A percentile compares a stretch with the other conserved stretches of the same genome.
These are phyloP conservation scores for Ammospiza nelsoni DNA, from an alignment of 2,113 vertebrate species.

Conservation along the genomic window DNA sequence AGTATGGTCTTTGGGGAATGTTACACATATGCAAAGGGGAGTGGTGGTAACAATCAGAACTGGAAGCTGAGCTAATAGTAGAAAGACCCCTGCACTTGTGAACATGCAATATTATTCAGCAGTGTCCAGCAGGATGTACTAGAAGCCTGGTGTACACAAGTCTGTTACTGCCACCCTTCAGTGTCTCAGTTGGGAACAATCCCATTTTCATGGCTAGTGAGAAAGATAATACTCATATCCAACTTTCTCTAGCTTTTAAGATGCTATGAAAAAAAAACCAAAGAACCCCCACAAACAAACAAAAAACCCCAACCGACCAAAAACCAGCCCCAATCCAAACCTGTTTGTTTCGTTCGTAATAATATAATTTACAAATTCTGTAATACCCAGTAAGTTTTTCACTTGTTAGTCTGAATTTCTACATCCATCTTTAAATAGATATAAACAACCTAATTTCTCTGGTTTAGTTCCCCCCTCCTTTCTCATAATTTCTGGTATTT, in stretches of 20 bases:
- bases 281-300: background rate
- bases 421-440: background rate
- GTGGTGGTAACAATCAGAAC: background rate
- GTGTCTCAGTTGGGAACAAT: background rate
- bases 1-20: background rate
- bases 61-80: background rate
- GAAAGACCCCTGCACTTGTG: background rate
- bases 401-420: background rate
- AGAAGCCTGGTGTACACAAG: background rate
- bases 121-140: background rate
- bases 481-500: background rate
- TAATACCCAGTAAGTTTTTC: background rate
- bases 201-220: background rate
- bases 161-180: background rate
- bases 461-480: background rate
- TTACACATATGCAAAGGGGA: background rate
- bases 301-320: background rate
- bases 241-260: background rate
- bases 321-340: background rate
- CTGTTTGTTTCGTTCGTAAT: background rate
- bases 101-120: background rate
- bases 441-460: background rate
- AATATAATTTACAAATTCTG: background rate
- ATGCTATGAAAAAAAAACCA: background rate
- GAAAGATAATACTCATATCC: background rate